Percentiles rank a stretch among this genome's conserved stretches.
These are phyloP conservation scores for Xestoiulus laeticollis DNA, from an alignment of 2,888 invertebrate species.

Conservation along the genomic window DNA sequence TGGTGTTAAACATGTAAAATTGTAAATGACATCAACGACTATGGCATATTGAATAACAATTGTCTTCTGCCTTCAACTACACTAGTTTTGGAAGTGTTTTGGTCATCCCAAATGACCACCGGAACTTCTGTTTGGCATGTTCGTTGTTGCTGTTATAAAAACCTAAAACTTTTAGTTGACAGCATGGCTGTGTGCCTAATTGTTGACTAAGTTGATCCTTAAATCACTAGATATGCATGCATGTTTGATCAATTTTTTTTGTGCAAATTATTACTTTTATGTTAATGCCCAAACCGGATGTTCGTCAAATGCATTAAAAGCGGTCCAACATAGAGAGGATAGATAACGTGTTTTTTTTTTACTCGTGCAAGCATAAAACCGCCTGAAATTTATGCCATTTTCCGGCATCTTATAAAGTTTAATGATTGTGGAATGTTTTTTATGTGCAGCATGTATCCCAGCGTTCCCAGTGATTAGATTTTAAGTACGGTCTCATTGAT, in stretches of 20 bases:
- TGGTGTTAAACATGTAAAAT: no score
- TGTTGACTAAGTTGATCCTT: background rate
- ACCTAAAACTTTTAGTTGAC: background rate
- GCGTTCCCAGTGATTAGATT: slow-evolving; percentile 40
- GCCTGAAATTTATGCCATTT: slow-evolving; percentile 35
- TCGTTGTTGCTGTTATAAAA: no score
- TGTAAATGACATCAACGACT: no score
- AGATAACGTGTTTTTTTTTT: slow-evolving; percentile 20
- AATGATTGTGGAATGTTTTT: slow-evolving; percentile 38
- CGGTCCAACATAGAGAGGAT: background rate
- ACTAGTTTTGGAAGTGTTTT: no score
- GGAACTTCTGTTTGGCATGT: no score
- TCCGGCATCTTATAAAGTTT: slow-evolving; percentile 40
- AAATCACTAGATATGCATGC: background rate
- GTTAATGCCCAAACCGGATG: slow-evolving; percentile 39
- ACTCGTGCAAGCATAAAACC: background rate
- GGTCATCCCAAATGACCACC: no score
- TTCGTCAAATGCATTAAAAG: slow-evolving; percentile 7
- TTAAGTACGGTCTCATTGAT: slow-evolving; percentile 43
- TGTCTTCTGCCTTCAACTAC: no score
- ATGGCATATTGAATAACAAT: no score
- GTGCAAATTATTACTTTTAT: background rate
- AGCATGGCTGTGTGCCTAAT: background rate
- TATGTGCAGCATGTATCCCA: background rate
- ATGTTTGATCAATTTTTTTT: background rate